phyloP scores from a whole-genome alignment of 2,888 invertebrate species.

The Conomelus anceps region DNA sequence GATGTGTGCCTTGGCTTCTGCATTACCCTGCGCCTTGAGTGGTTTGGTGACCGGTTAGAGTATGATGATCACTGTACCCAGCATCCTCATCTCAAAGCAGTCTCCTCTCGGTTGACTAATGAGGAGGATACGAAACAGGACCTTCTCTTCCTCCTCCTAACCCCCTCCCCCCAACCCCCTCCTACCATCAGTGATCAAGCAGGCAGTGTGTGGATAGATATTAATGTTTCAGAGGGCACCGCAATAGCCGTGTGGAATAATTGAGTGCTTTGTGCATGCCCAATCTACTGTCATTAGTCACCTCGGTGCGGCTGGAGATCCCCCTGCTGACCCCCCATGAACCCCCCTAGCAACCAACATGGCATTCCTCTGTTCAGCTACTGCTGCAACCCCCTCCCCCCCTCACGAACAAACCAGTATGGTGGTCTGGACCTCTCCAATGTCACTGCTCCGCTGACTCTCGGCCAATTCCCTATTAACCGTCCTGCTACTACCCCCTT shows the following conservation, averaged over 20 bases:
- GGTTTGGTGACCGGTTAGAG: not conserved
- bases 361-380: not conserved
- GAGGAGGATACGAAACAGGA: not conserved
- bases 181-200: not conserved
- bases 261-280: conserved; percentile 13
- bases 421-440: not conserved
- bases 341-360: not conserved
- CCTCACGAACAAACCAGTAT: not conserved
- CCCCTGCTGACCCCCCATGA: not conserved
- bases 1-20: not conserved
- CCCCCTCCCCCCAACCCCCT: not conserved
- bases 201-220: not conserved
- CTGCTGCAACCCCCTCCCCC: not conserved
- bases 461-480: not conserved
- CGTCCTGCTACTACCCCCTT: not conserved
- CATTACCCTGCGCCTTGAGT: not conserved
- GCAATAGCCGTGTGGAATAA: conserved; percentile 2
- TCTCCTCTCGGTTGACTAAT: not conserved
- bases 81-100: not conserved
- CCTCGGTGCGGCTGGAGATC: not conserved
- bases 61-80: not conserved
- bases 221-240: conserved; percentile 11
- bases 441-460: not conserved
- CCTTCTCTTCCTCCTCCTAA: not conserved
- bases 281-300: conserved; percentile 10